Evolutionary conservation across 1,140 invertebrate species (phyloP).

Genomic region (Hycleus phaleratus): DNA sequence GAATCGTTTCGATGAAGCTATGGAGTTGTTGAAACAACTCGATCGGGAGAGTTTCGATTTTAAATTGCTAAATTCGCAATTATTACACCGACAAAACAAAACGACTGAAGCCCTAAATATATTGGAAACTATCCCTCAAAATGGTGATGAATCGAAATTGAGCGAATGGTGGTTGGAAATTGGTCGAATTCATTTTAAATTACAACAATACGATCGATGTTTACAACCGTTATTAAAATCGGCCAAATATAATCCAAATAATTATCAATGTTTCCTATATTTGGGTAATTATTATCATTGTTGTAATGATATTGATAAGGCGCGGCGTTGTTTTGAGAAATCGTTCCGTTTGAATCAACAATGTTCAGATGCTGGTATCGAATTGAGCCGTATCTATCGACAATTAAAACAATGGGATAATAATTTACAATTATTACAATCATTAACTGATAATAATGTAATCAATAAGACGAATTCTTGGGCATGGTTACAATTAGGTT

Average conservation of each 20-base stretch:
- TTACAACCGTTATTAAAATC: conserved; percentile 61
- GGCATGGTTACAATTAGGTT: conserved; percentile 72
- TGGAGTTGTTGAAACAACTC: conserved; percentile 26
- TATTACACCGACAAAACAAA: conserved; percentile 44
- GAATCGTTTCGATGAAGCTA: conserved; percentile 28
- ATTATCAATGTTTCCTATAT: conserved; percentile 64
- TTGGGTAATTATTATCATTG: conserved; percentile 66
- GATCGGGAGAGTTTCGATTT: background rate
- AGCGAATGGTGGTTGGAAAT: conserved; percentile 52
- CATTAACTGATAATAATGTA: conserved; percentile 32
- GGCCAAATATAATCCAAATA: conserved; percentile 63
- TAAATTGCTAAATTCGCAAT: conserved; percentile 37
- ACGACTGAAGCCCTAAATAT: conserved; percentile 48
- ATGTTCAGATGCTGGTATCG: conserved; percentile 57
- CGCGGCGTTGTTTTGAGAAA: conserved; percentile 76
- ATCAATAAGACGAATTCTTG: conserved; percentile 55
- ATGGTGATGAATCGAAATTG: too few species aligned
- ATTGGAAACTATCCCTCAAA: conserved; percentile 27
- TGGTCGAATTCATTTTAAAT: conserved; percentile 59
- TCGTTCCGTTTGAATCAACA: conserved; percentile 64
- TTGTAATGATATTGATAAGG: conserved; percentile 56
- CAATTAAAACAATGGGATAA: conserved; percentile 56
- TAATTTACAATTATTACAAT: conserved; percentile 7
- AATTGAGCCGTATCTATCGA: conserved; percentile 67
- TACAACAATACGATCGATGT: conserved; percentile 52